Evolutionary conservation across 1,140 invertebrate genomes (phyloP).

Genomic region (Microplitis demolitor): DNA sequence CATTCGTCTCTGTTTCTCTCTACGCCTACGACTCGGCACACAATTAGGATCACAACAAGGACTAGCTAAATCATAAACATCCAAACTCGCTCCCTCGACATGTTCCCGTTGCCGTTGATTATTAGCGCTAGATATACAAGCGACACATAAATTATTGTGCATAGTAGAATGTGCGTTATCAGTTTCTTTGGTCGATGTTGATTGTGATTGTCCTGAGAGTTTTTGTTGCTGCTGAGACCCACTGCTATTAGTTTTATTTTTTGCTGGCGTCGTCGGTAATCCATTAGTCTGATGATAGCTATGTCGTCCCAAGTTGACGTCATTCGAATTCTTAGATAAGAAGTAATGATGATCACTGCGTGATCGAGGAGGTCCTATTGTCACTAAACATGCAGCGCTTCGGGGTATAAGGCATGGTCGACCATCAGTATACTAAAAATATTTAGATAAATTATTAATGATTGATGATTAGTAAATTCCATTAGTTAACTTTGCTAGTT

Average conservation of each 20-base stretch:
- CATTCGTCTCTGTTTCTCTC: slow-evolving; percentile 55
- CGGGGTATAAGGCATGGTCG: slow-evolving; percentile 55
- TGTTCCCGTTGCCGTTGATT: slow-evolving; percentile 41
- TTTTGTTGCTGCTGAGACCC: not conserved
- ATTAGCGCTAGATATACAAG: slow-evolving; percentile 70
- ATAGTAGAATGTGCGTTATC: slow-evolving; percentile 38
- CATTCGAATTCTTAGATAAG: slow-evolving; percentile 66
- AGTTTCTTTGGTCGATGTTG: slow-evolving; percentile 39
- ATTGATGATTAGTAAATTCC: no score
- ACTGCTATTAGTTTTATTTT: slow-evolving; percentile 13
- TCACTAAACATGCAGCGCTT: slow-evolving; percentile 71
- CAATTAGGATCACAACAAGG: slow-evolving; percentile 84
- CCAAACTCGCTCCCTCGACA: slow-evolving; percentile 74
- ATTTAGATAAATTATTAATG: slow-evolving; percentile 17
- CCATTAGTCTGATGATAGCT: slow-evolving; percentile 61
- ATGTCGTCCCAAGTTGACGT: slow-evolving; percentile 50
- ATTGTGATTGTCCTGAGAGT: slow-evolving; percentile 38
- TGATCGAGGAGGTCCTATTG: slow-evolving; percentile 69
- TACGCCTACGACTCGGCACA: slow-evolving; percentile 73
- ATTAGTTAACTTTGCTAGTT: no score
- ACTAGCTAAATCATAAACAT: slow-evolving; percentile 82
- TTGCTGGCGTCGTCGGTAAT: slow-evolving; percentile 29
- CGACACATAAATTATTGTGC: slow-evolving; percentile 70
- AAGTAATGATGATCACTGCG: slow-evolving; percentile 70
- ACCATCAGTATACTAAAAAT: slow-evolving; percentile 51